Conservation (phyloP, 2,888 invertebrate genomes). For the Campopleginae sp. region DNA sequence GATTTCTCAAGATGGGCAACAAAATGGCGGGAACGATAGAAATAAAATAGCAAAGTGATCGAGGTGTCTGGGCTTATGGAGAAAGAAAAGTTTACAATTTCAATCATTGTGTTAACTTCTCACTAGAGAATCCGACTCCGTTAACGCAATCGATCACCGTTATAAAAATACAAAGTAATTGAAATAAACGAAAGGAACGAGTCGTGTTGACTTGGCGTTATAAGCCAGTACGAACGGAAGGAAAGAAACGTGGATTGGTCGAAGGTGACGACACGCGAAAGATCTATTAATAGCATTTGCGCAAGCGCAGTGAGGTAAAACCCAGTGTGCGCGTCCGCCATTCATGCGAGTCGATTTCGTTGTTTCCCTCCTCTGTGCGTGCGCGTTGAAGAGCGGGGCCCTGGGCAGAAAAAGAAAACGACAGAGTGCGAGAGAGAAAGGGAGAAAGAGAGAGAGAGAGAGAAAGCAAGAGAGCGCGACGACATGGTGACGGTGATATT, state of each 20-base stretch:
- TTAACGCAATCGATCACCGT: conserved; percentile 3
- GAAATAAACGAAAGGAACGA: not conserved
- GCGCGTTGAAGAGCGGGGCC: conserved; percentile 45
- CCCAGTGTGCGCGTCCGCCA: conserved; percentile 80
- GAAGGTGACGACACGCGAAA: conserved; percentile 76
- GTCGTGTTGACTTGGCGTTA: not conserved
- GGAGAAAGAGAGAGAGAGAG: conserved; percentile 2
- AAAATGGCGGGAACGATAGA: not conserved
- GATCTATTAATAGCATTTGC: conserved; percentile 79
- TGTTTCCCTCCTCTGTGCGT: conserved; percentile 77
- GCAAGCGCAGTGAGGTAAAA: conserved; percentile 74
- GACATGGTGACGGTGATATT: conserved; percentile 81
- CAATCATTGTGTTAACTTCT: not conserved
- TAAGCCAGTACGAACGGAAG: conserved; percentile 47
- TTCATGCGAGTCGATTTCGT: conserved; percentile 82
- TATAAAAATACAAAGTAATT: not conserved
- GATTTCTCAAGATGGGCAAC: not conserved
- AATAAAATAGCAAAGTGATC: not conserved
- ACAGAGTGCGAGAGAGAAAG: conserved; percentile 5
- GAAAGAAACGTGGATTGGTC: conserved; percentile 73
- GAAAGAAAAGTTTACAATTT: not conserved
- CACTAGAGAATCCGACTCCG: conserved; percentile 2
- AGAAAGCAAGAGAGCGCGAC: conserved; percentile 69
- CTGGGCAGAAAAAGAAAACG: conserved; percentile 51
- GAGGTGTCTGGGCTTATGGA: not conserved